Conservation (phyloP, 2,888 invertebrate genomes). For the Scaptomyza cyrtandrae region DNA sequence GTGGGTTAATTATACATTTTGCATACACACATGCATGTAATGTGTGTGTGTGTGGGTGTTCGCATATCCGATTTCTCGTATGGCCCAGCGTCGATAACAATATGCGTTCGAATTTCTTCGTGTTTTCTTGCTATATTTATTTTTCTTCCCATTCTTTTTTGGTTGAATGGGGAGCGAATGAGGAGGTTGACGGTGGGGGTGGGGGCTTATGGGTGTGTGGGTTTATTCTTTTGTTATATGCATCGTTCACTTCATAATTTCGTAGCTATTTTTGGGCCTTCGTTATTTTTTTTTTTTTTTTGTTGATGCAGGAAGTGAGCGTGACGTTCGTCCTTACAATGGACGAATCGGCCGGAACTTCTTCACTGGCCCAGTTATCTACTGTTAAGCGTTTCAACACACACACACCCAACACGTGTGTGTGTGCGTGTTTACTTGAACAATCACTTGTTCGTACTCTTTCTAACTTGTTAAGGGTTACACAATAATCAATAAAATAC, state of each 20-base stretch:
- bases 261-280: conserved; percentile 65
- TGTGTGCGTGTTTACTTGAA: not conserved
- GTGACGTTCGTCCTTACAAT: conserved; percentile 49
- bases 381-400: conserved; percentile 34
- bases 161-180: not conserved
- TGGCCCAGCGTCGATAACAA: conserved; percentile 69
- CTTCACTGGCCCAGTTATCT: conserved; percentile 46
- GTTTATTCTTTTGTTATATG: conserved; percentile 45
- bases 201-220: not conserved
- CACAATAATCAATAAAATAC: conserved; percentile 9
- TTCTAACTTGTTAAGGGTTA: conserved; percentile 6
- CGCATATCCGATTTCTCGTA: conserved; percentile 69
- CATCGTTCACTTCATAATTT: conserved; percentile 66
- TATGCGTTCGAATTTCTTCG: conserved; percentile 63
- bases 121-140: conserved; percentile 3
- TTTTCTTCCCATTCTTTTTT: not conserved
- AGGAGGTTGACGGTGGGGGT: too few relatives aligned
- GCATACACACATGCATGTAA: conserved; percentile 34
- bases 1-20: conserved; percentile 78
- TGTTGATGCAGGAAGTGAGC: conserved; percentile 61
- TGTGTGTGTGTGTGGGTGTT: conserved; percentile 19
- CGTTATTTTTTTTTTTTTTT: conserved; percentile 6
- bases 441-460: not conserved
- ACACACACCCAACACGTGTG: conserved; percentile 3
- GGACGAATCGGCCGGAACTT: conserved; percentile 22